phyloP scores from a whole-genome alignment of 2,113 vertebrate species.

The Leptobrachium leishanense region DNA sequence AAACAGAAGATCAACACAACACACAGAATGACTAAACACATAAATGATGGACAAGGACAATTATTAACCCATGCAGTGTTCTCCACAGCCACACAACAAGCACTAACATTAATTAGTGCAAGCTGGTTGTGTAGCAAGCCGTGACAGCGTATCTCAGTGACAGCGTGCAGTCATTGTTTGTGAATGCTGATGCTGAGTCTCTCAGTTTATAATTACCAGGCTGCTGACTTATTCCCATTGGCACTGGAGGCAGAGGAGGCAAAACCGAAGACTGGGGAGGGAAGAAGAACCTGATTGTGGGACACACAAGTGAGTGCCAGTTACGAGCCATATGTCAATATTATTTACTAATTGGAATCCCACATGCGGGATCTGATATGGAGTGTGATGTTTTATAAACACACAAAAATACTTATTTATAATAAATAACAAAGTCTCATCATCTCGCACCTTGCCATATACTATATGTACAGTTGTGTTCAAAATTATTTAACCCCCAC shows the following conservation, averaged over 20 bases:
- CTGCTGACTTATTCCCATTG: constrained; percentile 18
- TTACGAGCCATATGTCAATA: too few species aligned
- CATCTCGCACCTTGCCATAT: too few species aligned
- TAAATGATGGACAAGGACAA: not conserved
- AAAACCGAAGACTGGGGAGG: constrained; percentile 22
- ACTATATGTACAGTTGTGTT: too few species aligned
- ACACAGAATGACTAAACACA: not conserved
- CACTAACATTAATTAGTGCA: not conserved
- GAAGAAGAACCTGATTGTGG: not conserved
- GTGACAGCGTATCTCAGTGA: constrained; percentile 2
- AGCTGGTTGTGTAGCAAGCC: not conserved
- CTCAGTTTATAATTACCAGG: constrained; percentile 33
- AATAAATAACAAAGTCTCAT: too few species aligned
- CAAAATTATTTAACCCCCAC: too few species aligned
- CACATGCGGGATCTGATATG: too few species aligned
- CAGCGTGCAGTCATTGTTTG: constrained; percentile 16
- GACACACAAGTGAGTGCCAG: too few species aligned
- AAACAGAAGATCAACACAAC: not conserved
- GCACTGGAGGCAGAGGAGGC: constrained; percentile 20
- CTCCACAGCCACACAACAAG: not conserved
- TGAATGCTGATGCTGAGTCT: constrained; percentile 23
- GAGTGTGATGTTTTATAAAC: too few species aligned
- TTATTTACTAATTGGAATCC: too few species aligned
- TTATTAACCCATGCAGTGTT: not conserved
- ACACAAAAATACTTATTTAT: too few species aligned